Evolutionary conservation across 2,113 vertebrate species (phyloP).

Genomic region (Rhodinocichla rosea): DNA sequence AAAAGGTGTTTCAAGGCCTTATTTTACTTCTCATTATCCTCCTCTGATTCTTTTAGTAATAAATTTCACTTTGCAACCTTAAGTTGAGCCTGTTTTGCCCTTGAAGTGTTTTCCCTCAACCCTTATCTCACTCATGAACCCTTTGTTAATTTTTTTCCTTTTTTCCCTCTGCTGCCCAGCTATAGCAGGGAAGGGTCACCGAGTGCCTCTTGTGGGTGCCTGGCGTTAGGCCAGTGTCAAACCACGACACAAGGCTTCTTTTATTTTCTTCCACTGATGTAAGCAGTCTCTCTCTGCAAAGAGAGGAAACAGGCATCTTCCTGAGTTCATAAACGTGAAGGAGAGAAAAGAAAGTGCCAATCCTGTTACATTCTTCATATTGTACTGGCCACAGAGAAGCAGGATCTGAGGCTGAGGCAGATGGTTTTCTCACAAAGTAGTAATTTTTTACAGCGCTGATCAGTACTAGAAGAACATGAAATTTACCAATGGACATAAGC

Average conservation of each 20-base stretch:
- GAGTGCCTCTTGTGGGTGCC: accelerated
- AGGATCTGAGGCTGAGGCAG: background rate
- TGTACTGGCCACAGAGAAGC: accelerated
- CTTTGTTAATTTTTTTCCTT: background rate
- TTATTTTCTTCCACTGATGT: background rate
- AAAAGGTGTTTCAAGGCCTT: background rate
- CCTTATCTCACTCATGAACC: background rate
- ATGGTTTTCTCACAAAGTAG: background rate
- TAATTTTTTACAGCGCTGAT: background rate
- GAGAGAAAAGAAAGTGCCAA: background rate
- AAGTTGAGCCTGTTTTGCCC: background rate
- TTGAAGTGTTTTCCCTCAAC: background rate
- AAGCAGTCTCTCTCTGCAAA: background rate
- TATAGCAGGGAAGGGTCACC: background rate
- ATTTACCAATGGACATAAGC: background rate
- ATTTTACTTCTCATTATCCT: background rate
- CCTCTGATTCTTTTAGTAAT: background rate
- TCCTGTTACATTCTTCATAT: background rate
- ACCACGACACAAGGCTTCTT: background rate
- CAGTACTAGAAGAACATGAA: background rate
- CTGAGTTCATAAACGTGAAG: background rate
- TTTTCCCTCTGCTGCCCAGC: no score
- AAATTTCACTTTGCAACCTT: background rate
- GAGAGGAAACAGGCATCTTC: background rate
- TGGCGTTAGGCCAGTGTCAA: background rate